A percentile compares a stretch with the other conserved stretches of the same genome.
Evolutionary conservation across 2,797 vertebrate species (phyloP).

Genomic region (Hoplostethus mediterraneus): DNA sequence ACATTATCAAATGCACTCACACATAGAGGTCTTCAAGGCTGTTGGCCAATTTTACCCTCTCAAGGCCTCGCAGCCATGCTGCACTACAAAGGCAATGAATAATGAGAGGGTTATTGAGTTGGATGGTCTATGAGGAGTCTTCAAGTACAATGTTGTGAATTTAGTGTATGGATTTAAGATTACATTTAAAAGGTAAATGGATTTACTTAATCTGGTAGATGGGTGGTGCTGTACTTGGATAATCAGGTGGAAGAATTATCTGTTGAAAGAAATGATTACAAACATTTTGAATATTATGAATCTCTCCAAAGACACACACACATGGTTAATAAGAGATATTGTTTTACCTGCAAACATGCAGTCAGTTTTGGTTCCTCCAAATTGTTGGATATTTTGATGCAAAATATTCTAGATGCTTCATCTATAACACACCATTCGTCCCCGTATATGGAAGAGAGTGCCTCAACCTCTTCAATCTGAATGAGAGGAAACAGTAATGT

Average conservation of each 20-base stretch:
- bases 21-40: constrained; percentile 94
- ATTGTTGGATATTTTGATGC: constrained; percentile 90
- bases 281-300: not conserved
- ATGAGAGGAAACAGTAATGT: constrained; percentile 26
- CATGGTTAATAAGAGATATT: not conserved
- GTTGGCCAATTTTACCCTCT: constrained; percentile 89
- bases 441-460: constrained; percentile 95
- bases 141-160: constrained; percentile 58
- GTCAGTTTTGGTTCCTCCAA: constrained; percentile 88
- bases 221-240: constrained; percentile 92
- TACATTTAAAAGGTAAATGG: constrained; percentile 68
- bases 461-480: constrained; percentile 96
- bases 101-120: constrained; percentile 66
- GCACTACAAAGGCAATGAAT: constrained; percentile 85
- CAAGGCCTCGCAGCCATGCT: constrained; percentile 92
- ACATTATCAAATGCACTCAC: constrained; percentile 86
- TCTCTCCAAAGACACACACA: not conserved
- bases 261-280: constrained; percentile 49
- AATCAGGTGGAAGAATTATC: constrained; percentile 93
- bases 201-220: constrained; percentile 97
- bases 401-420: constrained; percentile 93
- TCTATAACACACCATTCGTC: constrained; percentile 97
- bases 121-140: constrained; percentile 31
- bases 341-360: constrained; percentile 91
- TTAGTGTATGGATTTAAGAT: constrained; percentile 50